Conservation (phyloP, 2,888 invertebrate genomes). For the Apamea anceps region DNA sequence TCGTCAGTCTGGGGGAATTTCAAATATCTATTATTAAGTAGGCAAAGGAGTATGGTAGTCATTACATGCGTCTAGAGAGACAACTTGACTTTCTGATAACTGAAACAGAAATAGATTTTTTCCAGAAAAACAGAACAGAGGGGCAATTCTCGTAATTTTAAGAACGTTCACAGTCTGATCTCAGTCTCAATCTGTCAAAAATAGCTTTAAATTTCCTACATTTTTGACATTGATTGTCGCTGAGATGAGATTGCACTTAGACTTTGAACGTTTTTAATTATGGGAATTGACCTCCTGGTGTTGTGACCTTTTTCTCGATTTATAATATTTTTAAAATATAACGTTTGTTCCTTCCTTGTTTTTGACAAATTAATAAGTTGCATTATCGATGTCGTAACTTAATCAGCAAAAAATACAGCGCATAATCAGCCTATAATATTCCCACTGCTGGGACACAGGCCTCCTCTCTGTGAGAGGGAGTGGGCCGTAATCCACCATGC, state of each 20-base stretch:
- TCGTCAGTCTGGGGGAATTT: constrained; percentile 19
- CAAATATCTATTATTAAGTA: constrained; percentile 18
- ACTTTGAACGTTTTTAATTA: no score
- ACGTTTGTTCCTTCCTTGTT: neutral
- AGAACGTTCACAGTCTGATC: no score
- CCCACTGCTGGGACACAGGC: no score
- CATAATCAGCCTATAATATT: no score
- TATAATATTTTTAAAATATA: neutral
- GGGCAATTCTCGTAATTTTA: no score
- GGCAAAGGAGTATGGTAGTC: neutral
- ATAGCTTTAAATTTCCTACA: no score
- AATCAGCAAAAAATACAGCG: neutral
- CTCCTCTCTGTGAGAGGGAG: no score
- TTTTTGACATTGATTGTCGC: no score
- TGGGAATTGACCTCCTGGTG: neutral
- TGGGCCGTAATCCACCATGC: no score
- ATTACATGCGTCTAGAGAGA: neutral
- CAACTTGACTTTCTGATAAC: neutral
- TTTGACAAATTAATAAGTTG: neutral
- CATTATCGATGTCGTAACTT: neutral
- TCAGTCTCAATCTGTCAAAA: no score
- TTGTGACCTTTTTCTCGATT: neutral
- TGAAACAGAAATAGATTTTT: neutral
- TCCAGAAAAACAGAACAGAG: neutral
- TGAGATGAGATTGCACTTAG: no score